A percentile compares a stretch with the other conserved stretches of the same genome.
Conservation (phyloP, 2,797 vertebrate genomes). For the Chanos chanos region DNA sequence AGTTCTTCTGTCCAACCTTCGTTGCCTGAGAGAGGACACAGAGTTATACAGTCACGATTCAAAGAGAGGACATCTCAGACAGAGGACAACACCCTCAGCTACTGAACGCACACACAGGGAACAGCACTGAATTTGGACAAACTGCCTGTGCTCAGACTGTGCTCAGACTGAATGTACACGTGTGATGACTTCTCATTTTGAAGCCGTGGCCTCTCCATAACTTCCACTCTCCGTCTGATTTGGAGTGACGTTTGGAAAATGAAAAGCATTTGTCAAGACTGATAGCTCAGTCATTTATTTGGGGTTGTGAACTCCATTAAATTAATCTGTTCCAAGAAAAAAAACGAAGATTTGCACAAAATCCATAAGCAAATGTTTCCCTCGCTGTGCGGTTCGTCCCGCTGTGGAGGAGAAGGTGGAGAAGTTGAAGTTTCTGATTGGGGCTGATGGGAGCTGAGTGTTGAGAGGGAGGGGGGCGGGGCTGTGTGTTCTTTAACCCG, state of each 20-base stretch:
- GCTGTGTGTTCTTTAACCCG: constrained; percentile 21
- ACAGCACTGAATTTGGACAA: too few relatives aligned
- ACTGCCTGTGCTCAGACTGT: too few relatives aligned
- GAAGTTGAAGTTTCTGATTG: not conserved
- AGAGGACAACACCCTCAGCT: constrained; percentile 21
- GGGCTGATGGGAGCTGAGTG: constrained; percentile 3
- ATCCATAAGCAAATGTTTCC: not conserved
- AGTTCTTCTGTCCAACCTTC: constrained; percentile 30
- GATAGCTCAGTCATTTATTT: constrained; percentile 1
- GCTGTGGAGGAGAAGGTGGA: not conserved
- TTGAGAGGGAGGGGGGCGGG: constrained; percentile 3
- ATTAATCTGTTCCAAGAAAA: not conserved
- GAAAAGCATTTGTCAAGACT: constrained; percentile 1
- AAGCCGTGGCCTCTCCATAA: too few relatives aligned
- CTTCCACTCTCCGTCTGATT: not conserved
- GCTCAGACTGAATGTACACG: too few relatives aligned
- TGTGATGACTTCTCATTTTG: too few relatives aligned
- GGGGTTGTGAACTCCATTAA: not conserved
- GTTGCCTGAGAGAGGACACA: constrained; percentile 15
- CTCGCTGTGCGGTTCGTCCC: not conserved
- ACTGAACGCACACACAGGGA: too few relatives aligned
- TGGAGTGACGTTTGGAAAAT: constrained; percentile 21
- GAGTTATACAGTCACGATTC: constrained; percentile 10
- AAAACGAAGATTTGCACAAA: not conserved
- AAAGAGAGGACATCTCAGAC: constrained; percentile 7